Base-by-base conservation (phyloP, 2,888 invertebrate species). In the Aphodius sticticus region DNA sequence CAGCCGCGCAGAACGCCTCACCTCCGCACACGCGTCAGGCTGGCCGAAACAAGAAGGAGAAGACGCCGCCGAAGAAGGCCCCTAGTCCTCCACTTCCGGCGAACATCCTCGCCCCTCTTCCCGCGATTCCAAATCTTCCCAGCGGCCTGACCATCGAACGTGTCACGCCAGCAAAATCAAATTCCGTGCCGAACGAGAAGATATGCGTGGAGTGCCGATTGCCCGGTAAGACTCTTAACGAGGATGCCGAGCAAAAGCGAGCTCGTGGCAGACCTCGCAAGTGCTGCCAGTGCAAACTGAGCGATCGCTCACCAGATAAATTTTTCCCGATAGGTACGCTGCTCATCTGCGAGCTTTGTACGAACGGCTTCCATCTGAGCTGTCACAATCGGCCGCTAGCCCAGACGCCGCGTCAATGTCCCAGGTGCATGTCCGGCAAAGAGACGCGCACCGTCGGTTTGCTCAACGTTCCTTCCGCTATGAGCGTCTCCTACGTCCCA, bases 121-220 rank as follows among this genome's bases (percentile, higher is more conserved):
- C 87, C 2, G 86, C 89, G 76, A 91, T 91, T 84, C 91, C 91
- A 0, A 90, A 91, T 82, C 85, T 91, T 78, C 91, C 91, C 0
- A 89, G 90, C 81, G 90, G 91, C 70, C 85, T 91, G n/a, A 91
- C 91, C 15, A 91, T 91, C 79, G 91, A 91, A 84, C 88, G 91
- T 80, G 89, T 91, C 78, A 90, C 89, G 79, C 88, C 88, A 53
- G 90, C 89, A 80, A 86, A 87, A 53, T 81, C 82, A 76, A 77
- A 75, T 7, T 14, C 7, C 5, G 86, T 86, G 2, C 87, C 88
- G 5, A 89, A 89, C 81, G 84, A 87, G 14, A 89, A 87, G 81
- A 84, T 89, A 37, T 91, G 91, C 83, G 87, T 90, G 37, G 85
- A 88, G 76, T 91, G 91, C 83, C 88, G 89, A 84, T 89, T 90